phyloP scores from a whole-genome alignment of 2,797 vertebrate genomes.

The Lophotriccus pileatus region DNA sequence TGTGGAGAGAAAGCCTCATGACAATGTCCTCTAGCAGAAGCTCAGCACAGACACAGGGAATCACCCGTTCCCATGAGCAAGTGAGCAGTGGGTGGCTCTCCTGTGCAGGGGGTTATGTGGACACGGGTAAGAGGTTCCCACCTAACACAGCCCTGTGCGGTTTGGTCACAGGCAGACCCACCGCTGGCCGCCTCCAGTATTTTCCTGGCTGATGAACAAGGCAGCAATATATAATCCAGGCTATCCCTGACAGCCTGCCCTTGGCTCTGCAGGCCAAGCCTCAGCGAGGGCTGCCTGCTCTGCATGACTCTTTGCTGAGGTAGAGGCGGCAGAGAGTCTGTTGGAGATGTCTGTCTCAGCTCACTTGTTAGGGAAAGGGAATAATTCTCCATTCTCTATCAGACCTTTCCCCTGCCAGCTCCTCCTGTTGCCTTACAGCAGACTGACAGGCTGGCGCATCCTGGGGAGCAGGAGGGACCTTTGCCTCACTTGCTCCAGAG shows the following conservation, averaged over 20 bases:
- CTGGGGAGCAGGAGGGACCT: not conserved
- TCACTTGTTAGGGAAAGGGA: not conserved
- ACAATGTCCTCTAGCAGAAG: not conserved
- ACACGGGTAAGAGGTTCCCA: not conserved
- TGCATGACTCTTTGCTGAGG: not conserved
- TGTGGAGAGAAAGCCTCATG: not conserved
- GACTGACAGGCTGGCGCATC: not conserved
- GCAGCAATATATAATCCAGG: not conserved
- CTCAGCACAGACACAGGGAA: not conserved
- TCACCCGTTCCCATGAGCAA: not conserved
- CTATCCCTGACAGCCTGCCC: not conserved
- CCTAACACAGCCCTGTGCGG: not conserved
- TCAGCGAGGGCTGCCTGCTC: not conserved
- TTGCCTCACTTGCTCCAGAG: not conserved
- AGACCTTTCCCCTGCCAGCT: not conserved
- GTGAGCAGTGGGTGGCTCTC: not conserved
- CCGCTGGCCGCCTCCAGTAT: rapidly evolving
- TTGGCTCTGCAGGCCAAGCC: not conserved
- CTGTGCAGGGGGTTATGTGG: not conserved
- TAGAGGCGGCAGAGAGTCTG: not conserved
- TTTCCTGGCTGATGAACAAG: not conserved
- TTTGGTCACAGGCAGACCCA: not conserved
- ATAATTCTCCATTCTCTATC: not conserved
- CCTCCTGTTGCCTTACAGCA: not conserved
- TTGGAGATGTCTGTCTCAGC: rapidly evolving